phyloP scores from a whole-genome alignment of 2,113 vertebrate genomes.

The Micromys minutus region DNA sequence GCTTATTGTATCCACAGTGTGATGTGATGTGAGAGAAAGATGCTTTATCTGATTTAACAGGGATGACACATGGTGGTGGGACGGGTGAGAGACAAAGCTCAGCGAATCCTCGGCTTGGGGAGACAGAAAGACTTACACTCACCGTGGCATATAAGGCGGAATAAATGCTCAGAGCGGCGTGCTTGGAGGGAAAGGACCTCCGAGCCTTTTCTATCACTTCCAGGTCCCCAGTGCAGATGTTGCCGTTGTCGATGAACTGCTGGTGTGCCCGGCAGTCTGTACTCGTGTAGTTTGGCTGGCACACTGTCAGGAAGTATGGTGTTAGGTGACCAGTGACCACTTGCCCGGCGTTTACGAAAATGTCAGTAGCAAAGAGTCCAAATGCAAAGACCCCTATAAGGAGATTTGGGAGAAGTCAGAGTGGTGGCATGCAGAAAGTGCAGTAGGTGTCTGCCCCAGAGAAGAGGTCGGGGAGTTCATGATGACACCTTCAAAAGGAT shows the following conservation, averaged over 20 bases:
- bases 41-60: no score
- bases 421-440: neutral
- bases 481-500: neutral
- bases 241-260: conserved; percentile 93
- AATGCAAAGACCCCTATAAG: conserved; percentile 97
- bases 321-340: conserved; percentile 96
- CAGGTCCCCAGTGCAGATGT: conserved; percentile 96
- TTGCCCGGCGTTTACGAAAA: conserved; percentile 98
- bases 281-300: conserved; percentile 98
- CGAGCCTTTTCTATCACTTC: conserved; percentile 93
- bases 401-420: conserved; percentile 69
- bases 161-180: conserved; percentile 97
- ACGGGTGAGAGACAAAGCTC: neutral
- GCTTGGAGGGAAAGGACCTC: conserved; percentile 98
- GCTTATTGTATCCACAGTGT: neutral
- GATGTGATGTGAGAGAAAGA: neutral
- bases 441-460: neutral
- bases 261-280: conserved; percentile 92
- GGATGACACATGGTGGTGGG: neutral
- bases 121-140: conserved; percentile 75
- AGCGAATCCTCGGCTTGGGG: accelerated
- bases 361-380: conserved; percentile 98
- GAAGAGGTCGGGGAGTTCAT: neutral
- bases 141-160: conserved; percentile 98
- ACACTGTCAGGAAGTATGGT: conserved; percentile 97